Conservation (phyloP, 2,113 vertebrate species). For the Mungos mungo region DNA sequence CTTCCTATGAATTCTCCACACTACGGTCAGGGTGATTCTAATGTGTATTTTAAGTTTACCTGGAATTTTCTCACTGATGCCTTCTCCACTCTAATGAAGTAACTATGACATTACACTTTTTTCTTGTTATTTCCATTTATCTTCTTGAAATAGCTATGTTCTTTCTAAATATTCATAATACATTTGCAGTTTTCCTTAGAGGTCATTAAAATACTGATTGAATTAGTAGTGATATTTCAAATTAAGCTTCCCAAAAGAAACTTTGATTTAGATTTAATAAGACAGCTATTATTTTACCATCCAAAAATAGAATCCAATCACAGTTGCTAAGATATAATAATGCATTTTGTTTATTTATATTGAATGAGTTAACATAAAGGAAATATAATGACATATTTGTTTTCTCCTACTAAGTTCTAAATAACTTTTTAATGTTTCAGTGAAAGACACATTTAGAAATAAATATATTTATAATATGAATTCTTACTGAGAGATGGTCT, state of each 20-base stretch:
- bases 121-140: constrained; percentile 11
- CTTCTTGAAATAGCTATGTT: background rate
- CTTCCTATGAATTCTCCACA: background rate
- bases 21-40: background rate
- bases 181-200: background rate
- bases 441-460: constrained; percentile 43
- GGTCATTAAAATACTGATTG: constrained; percentile 50
- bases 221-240: constrained; percentile 61
- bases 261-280: constrained; percentile 46
- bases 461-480: constrained; percentile 3
- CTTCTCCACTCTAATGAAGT: background rate
- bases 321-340: constrained; percentile 46
- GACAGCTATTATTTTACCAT: constrained; percentile 43
- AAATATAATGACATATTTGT: constrained; percentile 46
- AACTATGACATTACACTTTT: background rate
- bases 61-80: background rate
- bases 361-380: constrained; percentile 52
- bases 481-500: constrained; percentile 29
- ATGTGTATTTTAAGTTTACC: background rate
- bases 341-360: constrained; percentile 35
- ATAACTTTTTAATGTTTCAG: constrained; percentile 51
- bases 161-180: constrained; percentile 52
- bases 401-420: constrained; percentile 61
- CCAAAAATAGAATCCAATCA: constrained; percentile 67
- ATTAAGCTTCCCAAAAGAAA: background rate